Evolutionary conservation across 2,888 invertebrate species (phyloP).

Genomic region (Perizoma flavofasciatum): DNA sequence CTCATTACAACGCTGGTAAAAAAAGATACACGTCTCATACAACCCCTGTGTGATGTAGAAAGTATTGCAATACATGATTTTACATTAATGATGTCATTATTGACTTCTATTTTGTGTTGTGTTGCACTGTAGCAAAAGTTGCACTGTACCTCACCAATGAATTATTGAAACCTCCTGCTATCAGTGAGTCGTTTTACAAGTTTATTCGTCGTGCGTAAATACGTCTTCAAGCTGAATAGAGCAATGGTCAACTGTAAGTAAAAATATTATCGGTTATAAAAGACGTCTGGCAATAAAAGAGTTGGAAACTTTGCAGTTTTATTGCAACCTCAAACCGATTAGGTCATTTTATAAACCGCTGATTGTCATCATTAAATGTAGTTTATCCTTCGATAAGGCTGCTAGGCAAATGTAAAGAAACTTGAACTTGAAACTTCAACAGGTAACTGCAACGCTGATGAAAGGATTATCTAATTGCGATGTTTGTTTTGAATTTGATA

Average conservation of each 20-base stretch:
- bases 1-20: no score
- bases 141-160: not conserved
- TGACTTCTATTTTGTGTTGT: no score
- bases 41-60: no score
- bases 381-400: slow-evolving; percentile 37
- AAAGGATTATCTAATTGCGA: no score
- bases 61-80: not conserved
- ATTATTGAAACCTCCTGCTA: no score
- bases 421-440: not conserved
- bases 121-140: not conserved
- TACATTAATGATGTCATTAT: not conserved
- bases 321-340: slow-evolving; percentile 19
- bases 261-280: not conserved
- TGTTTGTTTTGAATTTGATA: no score
- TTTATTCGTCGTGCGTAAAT: no score
- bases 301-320: slow-evolving; percentile 14
- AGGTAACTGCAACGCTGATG: no score
- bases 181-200: no score
- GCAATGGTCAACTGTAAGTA: not conserved
- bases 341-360: slow-evolving; percentile 21
- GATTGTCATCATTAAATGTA: slow-evolving; percentile 28
- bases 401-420: slow-evolving; percentile 9
- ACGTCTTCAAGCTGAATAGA: no score
- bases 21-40: no score
- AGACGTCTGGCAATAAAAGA: slow-evolving; percentile 11